phyloP scores from a whole-genome alignment of 1,140 invertebrate genomes.

The Lineus longissimus region DNA sequence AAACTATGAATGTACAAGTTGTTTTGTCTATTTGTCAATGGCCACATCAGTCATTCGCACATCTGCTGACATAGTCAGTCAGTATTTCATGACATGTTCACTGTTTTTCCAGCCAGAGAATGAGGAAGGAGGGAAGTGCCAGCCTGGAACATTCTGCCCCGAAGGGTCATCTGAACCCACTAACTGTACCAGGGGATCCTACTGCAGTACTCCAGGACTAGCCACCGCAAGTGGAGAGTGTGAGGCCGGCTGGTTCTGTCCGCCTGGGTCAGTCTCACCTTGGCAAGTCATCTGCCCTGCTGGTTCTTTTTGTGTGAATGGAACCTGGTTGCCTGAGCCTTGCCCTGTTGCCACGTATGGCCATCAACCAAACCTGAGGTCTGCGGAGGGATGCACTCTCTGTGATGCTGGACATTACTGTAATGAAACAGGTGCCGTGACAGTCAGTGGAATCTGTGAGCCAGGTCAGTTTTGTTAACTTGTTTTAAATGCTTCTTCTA shows the following conservation, averaged over 20 bases:
- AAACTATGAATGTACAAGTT: too few species aligned
- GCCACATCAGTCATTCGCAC: too few species aligned
- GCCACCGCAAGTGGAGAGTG: slow-evolving; percentile 31
- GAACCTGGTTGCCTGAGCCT: slow-evolving; percentile 34
- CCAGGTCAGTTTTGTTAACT: slow-evolving; percentile 28
- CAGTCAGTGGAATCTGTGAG: slow-evolving; percentile 35
- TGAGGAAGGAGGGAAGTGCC: slow-evolving; percentile 34
- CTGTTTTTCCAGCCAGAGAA: neutral
- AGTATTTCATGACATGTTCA: neutral
- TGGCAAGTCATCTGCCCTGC: slow-evolving; percentile 35
- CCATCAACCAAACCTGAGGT: slow-evolving; percentile 21
- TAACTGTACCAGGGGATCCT: slow-evolving; percentile 41
- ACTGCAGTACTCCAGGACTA: slow-evolving; percentile 37
- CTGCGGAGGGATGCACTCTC: slow-evolving; percentile 30
- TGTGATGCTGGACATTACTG: slow-evolving; percentile 46
- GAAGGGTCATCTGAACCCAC: slow-evolving; percentile 31
- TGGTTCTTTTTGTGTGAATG: slow-evolving; percentile 40
- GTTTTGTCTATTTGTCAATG: too few species aligned
- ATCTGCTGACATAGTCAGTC: too few species aligned
- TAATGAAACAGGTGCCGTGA: slow-evolving; percentile 41
- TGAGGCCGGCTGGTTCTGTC: slow-evolving; percentile 44
- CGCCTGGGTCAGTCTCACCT: slow-evolving; percentile 28
- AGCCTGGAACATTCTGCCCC: slow-evolving; percentile 41
- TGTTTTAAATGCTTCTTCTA: too few species aligned
- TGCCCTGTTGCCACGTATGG: slow-evolving; percentile 45